A percentile compares a stretch with the other conserved stretches of the same genome.
Evolutionary conservation across 2,113 vertebrate species (phyloP).

Genomic region (Ochotona curzoniae): DNA sequence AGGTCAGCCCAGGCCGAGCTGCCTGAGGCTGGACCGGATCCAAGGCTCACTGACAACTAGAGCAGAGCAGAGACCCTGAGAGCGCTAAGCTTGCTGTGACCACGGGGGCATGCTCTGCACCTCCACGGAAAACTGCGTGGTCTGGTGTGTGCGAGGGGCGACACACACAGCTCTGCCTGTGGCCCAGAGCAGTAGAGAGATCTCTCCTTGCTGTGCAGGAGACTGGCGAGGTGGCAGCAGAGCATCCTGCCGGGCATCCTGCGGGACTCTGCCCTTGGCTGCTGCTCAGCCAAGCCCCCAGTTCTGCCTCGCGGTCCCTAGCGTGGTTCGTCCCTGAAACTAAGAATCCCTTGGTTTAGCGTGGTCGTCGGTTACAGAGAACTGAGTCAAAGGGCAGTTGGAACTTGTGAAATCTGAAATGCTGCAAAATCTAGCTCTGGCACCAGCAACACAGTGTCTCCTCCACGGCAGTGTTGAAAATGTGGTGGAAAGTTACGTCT

Average conservation of each 20-base stretch:
- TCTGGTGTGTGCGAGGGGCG: slow-evolving; percentile 1
- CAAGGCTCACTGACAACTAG: background rate
- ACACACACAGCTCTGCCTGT: background rate
- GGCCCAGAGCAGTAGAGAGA: background rate
- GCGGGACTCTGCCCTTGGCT: no score
- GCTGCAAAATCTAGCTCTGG: background rate
- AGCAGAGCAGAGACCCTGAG: background rate
- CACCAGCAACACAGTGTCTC: background rate
- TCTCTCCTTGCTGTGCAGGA: background rate
- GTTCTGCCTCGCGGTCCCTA: background rate
- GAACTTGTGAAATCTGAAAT: background rate
- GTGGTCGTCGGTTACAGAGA: background rate
- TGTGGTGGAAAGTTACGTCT: background rate
- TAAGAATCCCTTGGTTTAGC: background rate
- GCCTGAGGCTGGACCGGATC: background rate
- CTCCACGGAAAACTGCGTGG: background rate
- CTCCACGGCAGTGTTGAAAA: background rate
- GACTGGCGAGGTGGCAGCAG: no score
- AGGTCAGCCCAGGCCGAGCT: slow-evolving; percentile 14
- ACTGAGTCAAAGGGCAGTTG: background rate
- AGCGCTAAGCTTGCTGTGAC: background rate
- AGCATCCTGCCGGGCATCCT: no score
- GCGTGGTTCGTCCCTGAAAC: background rate
- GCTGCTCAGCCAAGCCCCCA: background rate
- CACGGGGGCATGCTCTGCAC: background rate